A percentile compares a stretch with the other conserved stretches of the same genome.
phyloP scores from a whole-genome alignment of 2,113 vertebrate species.

The Panthera uncia region DNA sequence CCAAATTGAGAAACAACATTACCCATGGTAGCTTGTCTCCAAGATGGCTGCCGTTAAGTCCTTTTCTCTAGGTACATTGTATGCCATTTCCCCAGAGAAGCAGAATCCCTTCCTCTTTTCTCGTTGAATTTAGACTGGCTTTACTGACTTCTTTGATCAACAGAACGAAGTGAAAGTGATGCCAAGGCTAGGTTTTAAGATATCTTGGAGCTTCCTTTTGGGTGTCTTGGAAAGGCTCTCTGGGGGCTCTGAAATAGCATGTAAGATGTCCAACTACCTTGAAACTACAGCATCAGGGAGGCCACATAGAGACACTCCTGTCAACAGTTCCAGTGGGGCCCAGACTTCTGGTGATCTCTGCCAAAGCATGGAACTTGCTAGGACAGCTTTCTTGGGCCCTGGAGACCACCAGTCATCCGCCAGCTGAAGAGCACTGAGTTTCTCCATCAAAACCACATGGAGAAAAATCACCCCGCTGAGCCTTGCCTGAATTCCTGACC shows the following conservation, averaged over 20 bases:
- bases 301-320: background rate
- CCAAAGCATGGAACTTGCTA: background rate
- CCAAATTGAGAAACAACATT: background rate
- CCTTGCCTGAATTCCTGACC: constrained; percentile 22
- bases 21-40: background rate
- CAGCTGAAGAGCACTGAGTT: background rate
- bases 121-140: background rate
- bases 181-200: background rate
- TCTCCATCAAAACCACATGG: background rate
- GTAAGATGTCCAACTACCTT: background rate
- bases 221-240: background rate
- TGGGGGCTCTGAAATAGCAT: background rate
- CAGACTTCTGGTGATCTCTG: background rate
- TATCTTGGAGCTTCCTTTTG: background rate
- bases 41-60: background rate
- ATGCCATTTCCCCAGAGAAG: background rate
- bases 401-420: background rate
- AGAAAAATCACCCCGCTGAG: background rate
- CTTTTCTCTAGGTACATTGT: background rate
- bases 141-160: background rate
- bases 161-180: background rate
- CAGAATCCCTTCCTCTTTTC: background rate
- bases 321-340: background rate
- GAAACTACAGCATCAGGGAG: background rate
- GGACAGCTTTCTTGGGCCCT: background rate